Base-by-base conservation (phyloP, 2,797 vertebrate species). In the Odontamblyopus lacepedii region DNA sequence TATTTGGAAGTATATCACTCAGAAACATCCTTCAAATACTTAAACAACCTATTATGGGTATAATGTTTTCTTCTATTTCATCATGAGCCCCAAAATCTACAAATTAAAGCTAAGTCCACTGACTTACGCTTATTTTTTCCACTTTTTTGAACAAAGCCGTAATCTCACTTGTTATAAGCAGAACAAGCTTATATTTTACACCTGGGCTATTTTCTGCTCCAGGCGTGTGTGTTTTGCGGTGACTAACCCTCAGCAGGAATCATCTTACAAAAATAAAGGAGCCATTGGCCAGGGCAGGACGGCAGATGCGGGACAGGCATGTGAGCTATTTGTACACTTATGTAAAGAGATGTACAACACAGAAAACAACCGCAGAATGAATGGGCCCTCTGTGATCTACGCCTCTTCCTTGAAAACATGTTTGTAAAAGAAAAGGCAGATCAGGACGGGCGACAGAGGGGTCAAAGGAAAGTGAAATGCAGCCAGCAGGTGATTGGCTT, bases 351-450 rank as follows among this genome's bases (percentile, higher is more conserved):
- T 71, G 79, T 77, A 63, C 73, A 79, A 70, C 27, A 3, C 71
- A 72, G 76, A 83, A 84, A 90, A 86, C 68, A 85, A 75, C 50
- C n/a, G 11, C 76, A 13, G 67, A 7, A 86, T 90, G 88, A 93
- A 92, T 87, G 75, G 77, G 73, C 79, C 73, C 77, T 82, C 82
- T 92, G 86, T 92, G 83, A 48, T 51, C 53, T 61, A 41, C 38
- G 15, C 41, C 64, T 72, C 75, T 71, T 82, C 75, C 67, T 75
- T 70, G 77, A 92, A 91, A 92, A 92, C 88, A 88, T 90, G 89
- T 91, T 93, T 91, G 75, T 78, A 72, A 23, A 67, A 67, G 75
- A 65, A 32, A 29, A 70, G 67, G 35, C 18, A 13, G 62, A 65
- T 7, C 6, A 2, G 35, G 66, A 32, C 63, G 69, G 44, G 66